These are phyloP conservation scores for Pseudopodoces humilis DNA, from an alignment of 2,113 vertebrate species.

Conservation along the genomic window DNA sequence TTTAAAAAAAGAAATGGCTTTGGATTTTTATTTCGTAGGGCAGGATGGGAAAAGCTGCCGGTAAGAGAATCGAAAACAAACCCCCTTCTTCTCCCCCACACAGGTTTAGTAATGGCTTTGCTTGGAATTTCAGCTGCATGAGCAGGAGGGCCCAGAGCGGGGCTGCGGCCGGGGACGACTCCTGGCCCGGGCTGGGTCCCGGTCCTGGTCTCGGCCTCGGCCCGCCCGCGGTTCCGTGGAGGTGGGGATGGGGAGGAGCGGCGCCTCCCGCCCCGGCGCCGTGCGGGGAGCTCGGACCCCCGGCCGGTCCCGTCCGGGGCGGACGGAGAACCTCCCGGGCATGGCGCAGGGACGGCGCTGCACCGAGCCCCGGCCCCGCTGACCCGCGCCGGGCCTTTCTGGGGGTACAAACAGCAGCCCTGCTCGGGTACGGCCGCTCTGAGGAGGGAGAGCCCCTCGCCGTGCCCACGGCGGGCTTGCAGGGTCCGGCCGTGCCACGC, in stretches of 20 bases:
- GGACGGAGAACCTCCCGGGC: not conserved
- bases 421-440: not conserved
- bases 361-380: not conserved
- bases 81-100: not conserved
- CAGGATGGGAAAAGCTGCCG: not conserved
- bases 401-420: too few species aligned
- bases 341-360: not conserved
- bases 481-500: not conserved
- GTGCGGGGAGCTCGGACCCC: not conserved
- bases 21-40: constrained; percentile 8
- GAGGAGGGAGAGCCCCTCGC: not conserved
- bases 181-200: not conserved
- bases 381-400: not conserved
- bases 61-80: not conserved
- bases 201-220: not conserved
- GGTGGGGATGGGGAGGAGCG: not conserved
- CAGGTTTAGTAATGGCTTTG: not conserved
- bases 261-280: not conserved
- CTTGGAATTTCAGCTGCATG: not conserved
- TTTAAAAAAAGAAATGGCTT: not conserved
- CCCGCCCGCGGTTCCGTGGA: not conserved
- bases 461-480: too few species aligned
- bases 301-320: not conserved
- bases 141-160: not conserved
- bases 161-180: not conserved